Percentiles rank a stretch among this genome's conserved stretches.
Conservation (phyloP, 2,113 vertebrate genomes). For the Anser brachyrhynchus region DNA sequence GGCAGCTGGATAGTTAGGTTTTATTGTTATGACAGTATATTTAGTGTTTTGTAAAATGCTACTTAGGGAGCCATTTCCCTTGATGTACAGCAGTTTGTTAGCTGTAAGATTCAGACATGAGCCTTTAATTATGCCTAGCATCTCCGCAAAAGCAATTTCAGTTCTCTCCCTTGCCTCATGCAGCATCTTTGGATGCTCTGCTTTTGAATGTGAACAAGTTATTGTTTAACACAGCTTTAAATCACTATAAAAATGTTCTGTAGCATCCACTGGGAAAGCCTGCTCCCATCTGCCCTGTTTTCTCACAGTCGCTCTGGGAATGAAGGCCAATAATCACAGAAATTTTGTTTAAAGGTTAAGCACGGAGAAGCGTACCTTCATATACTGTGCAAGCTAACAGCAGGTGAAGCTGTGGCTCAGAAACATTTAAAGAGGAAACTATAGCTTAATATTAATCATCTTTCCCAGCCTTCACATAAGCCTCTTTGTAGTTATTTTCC, state of each 20-base stretch:
- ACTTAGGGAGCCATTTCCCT: slow-evolving; percentile 17
- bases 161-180: slow-evolving; percentile 9
- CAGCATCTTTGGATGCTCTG: slow-evolving; percentile 14
- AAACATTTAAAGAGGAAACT: not conserved
- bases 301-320: not conserved
- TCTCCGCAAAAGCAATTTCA: slow-evolving; percentile 32
- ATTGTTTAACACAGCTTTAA: slow-evolving; percentile 46
- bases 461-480: not conserved
- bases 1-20: slow-evolving; percentile 42
- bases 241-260: slow-evolving; percentile 37
- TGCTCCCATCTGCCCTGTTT: slow-evolving; percentile 39
- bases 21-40: slow-evolving; percentile 22
- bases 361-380: not conserved
- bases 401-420: not conserved
- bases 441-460: not conserved
- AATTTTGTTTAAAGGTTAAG: slow-evolving; percentile 28
- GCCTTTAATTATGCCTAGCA: slow-evolving; percentile 51
- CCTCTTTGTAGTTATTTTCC: not conserved
- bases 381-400: not conserved
- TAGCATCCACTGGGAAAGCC: slow-evolving; percentile 10
- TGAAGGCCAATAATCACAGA: not conserved
- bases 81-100: slow-evolving; percentile 28
- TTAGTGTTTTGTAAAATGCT: slow-evolving; percentile 42
- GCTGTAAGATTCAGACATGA: slow-evolving; percentile 33
- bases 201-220: slow-evolving; percentile 25